Evolutionary conservation across 2,888 invertebrate genomes (phyloP).

Genomic region (Brachyptera risi): DNA sequence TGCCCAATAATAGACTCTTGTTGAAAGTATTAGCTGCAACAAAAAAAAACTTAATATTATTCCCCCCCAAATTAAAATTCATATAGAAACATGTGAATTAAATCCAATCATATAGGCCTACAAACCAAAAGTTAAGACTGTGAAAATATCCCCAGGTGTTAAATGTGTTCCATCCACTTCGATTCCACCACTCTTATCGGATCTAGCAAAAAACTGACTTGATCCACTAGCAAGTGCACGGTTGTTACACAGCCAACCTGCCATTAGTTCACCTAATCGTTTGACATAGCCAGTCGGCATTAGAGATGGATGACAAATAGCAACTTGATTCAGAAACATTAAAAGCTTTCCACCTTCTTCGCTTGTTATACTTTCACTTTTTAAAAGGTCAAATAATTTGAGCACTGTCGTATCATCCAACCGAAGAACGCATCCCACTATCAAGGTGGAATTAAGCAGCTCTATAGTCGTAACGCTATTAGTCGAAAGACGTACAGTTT

Average conservation of each 20-base stretch:
- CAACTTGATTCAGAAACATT: conserved; percentile 21
- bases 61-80: neutral
- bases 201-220: conserved; percentile 15
- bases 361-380: conserved; percentile 6
- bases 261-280: conserved; percentile 19
- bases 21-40: conserved; percentile 10
- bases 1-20: conserved; percentile 24
- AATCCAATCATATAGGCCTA: neutral
- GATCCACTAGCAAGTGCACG: neutral
- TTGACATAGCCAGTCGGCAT: conserved; percentile 4
- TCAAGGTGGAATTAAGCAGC: conserved; percentile 23
- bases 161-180: conserved; percentile 25
- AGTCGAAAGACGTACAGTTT: conserved; percentile 25
- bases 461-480: conserved; percentile 16
- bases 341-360: conserved; percentile 29
- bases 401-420: conserved; percentile 25
- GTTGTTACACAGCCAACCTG: conserved; percentile 23
- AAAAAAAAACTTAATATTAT: neutral
- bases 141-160: conserved; percentile 22
- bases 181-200: conserved; percentile 12
- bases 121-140: conserved; percentile 24
- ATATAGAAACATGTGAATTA: neutral
- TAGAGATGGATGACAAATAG: neutral
- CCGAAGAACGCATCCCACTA: conserved; percentile 25
- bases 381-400: conserved; percentile 19